Evolutionary conservation across 1,140 invertebrate genomes (phyloP).

Genomic region (Dermatophagoides farinae): DNA sequence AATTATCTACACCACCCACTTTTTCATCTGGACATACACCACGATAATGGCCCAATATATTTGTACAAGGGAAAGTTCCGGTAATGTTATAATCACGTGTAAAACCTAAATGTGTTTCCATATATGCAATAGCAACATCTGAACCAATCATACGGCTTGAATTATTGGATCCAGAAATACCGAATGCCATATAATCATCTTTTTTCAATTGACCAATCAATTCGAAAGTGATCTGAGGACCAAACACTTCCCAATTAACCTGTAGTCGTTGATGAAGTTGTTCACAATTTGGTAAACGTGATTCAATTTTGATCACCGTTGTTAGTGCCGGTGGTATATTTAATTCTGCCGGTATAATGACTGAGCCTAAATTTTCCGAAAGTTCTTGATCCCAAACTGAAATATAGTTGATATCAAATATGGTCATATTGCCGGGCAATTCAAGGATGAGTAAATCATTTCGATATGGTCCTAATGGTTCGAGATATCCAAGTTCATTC

Average conservation of each 20-base stretch:
- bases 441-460: conserved; percentile 72
- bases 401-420: conserved; percentile 80
- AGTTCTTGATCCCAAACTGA: conserved; percentile 54
- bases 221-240: conserved; percentile 22
- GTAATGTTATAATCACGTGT: conserved; percentile 68
- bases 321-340: conserved; percentile 49
- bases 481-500: conserved; percentile 57
- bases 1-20: conserved; percentile 59
- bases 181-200: conserved; percentile 71
- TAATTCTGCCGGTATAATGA: conserved; percentile 61
- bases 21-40: conserved; percentile 66
- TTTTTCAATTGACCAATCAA: conserved; percentile 29
- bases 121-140: conserved; percentile 62
- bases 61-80: conserved; percentile 43
- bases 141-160: conserved; percentile 40
- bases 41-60: conserved; percentile 31
- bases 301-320: conserved; percentile 18
- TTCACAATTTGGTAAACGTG: conserved; percentile 22
- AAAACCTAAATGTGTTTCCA: conserved; percentile 39
- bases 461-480: conserved; percentile 55
- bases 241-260: conserved; percentile 24
- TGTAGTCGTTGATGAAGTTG: conserved; percentile 22
- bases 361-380: conserved; percentile 71
- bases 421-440: conserved; percentile 56
- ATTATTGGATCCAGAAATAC: conserved; percentile 50